These are phyloP conservation scores for Pectinophora gossypiella DNA, from an alignment of 1,140 invertebrate species.

Conservation along the genomic window DNA sequence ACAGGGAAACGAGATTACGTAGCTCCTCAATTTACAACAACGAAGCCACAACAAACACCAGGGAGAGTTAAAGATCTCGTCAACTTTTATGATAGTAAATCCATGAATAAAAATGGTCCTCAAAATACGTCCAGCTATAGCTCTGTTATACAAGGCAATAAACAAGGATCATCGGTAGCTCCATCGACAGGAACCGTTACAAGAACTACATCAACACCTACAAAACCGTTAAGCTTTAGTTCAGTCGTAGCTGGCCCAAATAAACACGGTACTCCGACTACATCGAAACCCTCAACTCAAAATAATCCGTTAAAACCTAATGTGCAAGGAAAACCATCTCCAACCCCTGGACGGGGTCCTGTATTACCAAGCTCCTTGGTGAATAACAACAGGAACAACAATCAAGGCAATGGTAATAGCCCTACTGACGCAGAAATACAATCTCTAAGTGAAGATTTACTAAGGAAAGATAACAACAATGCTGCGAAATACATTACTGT, in stretches of 20 bases:
- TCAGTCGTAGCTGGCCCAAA: conserved; percentile 38
- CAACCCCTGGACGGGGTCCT: conserved; percentile 29
- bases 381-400: conserved; percentile 39
- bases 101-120: conserved; percentile 17
- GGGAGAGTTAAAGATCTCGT: conserved; percentile 62
- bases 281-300: conserved; percentile 12
- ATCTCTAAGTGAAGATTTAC: conserved; percentile 82
- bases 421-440: conserved; percentile 78
- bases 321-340: conserved; percentile 22
- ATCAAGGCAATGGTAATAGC: conserved; percentile 23
- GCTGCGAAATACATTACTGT: conserved; percentile 79
- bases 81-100: conserved; percentile 55
- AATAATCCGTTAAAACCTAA: conserved; percentile 15
- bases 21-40: conserved; percentile 21
- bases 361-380: conserved; percentile 65
- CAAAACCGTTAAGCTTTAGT: conserved; percentile 50
- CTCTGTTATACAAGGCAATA: conserved; percentile 38
- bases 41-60: conserved; percentile 20
- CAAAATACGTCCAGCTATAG: conserved; percentile 49
- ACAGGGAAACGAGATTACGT: conserved; percentile 41
- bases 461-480: conserved; percentile 83
- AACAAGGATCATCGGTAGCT: conserved; percentile 16
- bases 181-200: conserved; percentile 8
- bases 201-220: conserved; percentile 16
- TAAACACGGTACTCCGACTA: conserved; percentile 18